Percentiles rank a stretch among this genome's conserved stretches.
Conservation (phyloP, 2,888 invertebrate species). For the Halictus ligatus region DNA sequence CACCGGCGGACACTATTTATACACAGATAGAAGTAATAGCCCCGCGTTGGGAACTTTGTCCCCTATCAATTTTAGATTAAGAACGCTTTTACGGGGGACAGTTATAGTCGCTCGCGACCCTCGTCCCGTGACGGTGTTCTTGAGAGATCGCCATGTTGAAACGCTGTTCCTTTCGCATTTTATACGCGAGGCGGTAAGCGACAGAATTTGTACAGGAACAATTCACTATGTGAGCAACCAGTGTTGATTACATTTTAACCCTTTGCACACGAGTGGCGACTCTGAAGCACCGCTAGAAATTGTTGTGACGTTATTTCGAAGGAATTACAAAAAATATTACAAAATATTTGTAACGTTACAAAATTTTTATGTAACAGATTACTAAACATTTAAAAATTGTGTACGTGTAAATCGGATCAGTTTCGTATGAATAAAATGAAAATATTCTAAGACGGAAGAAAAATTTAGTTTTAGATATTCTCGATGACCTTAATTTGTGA, state of each 20-base stretch:
- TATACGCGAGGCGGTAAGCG: not conserved
- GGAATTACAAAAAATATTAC: too few species aligned
- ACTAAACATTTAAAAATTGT: too few species aligned
- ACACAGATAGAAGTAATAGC: conserved; percentile 4
- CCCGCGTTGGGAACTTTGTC: not conserved
- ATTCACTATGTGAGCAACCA: not conserved
- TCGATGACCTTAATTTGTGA: not conserved
- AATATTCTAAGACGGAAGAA: too few species aligned
- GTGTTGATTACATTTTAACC: too few species aligned
- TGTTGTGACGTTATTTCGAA: too few species aligned
- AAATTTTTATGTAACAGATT: too few species aligned
- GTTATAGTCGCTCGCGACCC: not conserved
- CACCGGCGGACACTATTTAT: conserved; percentile 4
- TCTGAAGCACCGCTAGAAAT: too few species aligned
- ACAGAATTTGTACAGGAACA: not conserved
- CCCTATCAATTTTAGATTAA: conserved; percentile 1
- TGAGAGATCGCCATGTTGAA: not conserved
- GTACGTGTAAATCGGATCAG: too few species aligned
- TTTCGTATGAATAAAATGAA: too few species aligned
- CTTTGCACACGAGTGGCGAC: too few species aligned
- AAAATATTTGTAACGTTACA: too few species aligned
- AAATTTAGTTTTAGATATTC: too few species aligned
- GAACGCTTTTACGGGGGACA: conserved; percentile 5
- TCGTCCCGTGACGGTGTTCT: not conserved
- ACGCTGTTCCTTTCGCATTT: not conserved